Evolutionary conservation across 2,113 vertebrate genomes (phyloP), one percentile per base, ranked within the genome.

Genomic region (Himantopus leucocephalus): DNA sequence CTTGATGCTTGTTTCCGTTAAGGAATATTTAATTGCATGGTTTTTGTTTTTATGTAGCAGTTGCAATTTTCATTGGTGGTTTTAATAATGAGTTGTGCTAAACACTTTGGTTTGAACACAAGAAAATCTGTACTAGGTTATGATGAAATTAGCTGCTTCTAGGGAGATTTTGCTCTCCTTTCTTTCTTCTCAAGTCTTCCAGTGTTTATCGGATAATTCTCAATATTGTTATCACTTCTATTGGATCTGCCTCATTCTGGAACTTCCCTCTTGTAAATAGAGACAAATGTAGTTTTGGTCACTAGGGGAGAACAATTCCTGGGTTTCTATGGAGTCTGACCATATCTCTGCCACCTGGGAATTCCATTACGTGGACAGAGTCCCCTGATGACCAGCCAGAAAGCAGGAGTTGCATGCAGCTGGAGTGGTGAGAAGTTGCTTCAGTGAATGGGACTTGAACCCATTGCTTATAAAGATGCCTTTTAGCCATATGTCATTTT

Each of bases 321-420:
- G 17, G 12, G 3, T 77, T 92, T 85, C 29, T 14, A 7, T 48
- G 39, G 29, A 34, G 34, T 35, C 35, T 60, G 45, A 70, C 60
- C 30, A 3, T 56, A 23, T 70, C 48, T 88, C 6, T 88, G 66
- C 35, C 23, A 43, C 35, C 47, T 58, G 35, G 23, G 66, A 78
- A 21, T 77, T 77, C n/a, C 39, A 6, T 35, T 78, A 82, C 78
- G 60, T 94, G 50, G 15, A 8, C 34, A 62, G 83, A 88, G 78
- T 20, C 2, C 41, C 29, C 12, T 0, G 0, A 2, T n/a, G 32
- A 67, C 48, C 22, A 37, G 24, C 37, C 41, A 32, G 67, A 82
- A 37, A 74, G 60, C 67, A 35, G 35, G 35, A 89, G 62, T 83
- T 91, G 71, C 2, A 0, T 71, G 63, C 71, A 70, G 30, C 63